Base-by-base conservation (phyloP, 2,797 vertebrate species). In the Myotis vivesi region DNA sequence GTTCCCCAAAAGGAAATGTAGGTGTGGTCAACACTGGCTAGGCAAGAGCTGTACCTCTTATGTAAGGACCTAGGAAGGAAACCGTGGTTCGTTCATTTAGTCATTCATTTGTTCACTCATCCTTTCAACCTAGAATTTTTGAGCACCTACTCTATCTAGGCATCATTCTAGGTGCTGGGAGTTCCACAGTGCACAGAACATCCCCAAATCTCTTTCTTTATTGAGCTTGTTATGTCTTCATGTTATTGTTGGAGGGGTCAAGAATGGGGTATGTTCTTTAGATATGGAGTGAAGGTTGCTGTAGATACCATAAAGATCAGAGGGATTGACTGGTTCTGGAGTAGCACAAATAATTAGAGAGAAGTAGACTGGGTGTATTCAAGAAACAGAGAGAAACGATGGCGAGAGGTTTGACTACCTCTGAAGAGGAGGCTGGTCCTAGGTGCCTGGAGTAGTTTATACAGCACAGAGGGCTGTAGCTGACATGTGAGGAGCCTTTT, bases 221-320 rank as follows among this genome's bases (percentile, higher is more conserved):
- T 77, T 44, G 25, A 51, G n/a, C 1, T 62, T 66, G 41, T 23
- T 53, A 30, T 51, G 73, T 82, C 68, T 57, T 72, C 28, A 33
- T 69, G 51, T 30, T 80, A 0, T n/a, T 86, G 13, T 41, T 84
- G 69, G 33, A 41, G n/a, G 5, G 28, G 17, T 83, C 64, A 55
- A 0, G 19, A 49, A n/a, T 75, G 12, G 76, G 13, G 16, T 71
- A 15, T 62, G 16, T 62, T 93, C 85, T 92, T 73, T 46, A 80
- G 38, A 88, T 83, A 41, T 2, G 38, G 46, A 88, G 11, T 83
- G 68, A 25, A 87, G 28, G 85, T 95, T 96, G 87, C 87, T 95
- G 23, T 91, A 80, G 77, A 57, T 84, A 92, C 36, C 36, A 8
- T 81, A 49, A 86, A 88, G 36, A 62, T 17, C 57, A 87, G 41